Evolutionary conservation across 2,797 vertebrate genomes (phyloP).

Genomic region (Hylomyscus alleni): DNA sequence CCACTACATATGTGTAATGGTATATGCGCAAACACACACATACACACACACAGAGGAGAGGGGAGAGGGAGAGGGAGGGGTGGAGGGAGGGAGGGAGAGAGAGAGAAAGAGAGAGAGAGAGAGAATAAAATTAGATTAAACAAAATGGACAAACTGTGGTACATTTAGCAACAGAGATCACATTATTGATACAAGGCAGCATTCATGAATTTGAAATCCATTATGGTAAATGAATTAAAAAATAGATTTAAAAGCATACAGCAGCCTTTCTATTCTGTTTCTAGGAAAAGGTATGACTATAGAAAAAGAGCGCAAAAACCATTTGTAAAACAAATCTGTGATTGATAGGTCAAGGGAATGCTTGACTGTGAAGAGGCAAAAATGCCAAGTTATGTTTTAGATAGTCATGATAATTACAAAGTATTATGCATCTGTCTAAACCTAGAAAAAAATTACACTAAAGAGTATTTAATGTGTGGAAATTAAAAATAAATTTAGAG

Average conservation of each 20-base stretch:
- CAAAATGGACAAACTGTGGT: not conserved
- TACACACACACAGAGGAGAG: not conserved
- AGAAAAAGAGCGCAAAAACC: not conserved
- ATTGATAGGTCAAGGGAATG: not conserved
- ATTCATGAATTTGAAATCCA: not conserved
- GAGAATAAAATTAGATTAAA: not conserved
- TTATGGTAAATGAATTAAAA: not conserved
- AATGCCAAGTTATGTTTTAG: not conserved
- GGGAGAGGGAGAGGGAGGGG: no score
- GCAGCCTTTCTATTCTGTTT: not conserved
- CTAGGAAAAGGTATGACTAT: not conserved
- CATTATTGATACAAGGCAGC: not conserved
- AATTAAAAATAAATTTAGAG: constrained; percentile 3
- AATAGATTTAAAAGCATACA: not conserved
- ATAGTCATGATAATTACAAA: not conserved
- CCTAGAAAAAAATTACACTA: not conserved
- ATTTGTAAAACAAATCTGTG: not conserved
- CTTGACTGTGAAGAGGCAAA: not conserved
- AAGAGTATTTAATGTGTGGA: not conserved
- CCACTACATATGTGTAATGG: not conserved
- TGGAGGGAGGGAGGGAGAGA: no score
- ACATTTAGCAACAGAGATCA: not conserved
- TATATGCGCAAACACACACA: not conserved
- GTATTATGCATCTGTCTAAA: not conserved
- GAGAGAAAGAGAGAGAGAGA: not conserved